phyloP scores from a whole-genome alignment of 23 tunicate species.

The Phallusia fumigata region DNA sequence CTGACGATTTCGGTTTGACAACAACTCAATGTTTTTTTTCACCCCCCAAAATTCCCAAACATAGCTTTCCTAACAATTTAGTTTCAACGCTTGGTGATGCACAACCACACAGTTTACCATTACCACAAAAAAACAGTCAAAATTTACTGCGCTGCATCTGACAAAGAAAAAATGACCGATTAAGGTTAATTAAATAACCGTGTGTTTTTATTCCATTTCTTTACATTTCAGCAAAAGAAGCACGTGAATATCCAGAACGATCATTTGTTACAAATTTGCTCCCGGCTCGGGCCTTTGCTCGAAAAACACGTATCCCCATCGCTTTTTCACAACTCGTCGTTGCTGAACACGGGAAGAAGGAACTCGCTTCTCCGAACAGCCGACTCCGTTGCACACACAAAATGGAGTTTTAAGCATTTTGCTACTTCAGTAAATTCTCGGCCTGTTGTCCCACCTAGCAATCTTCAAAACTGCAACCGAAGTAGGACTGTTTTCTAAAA shows the following conservation, averaged over 20 bases:
- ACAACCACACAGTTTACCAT: too few relatives aligned
- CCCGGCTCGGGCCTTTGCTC: not conserved
- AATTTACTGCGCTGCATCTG: not conserved
- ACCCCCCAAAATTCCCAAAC: too few relatives aligned
- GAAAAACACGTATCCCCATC: not conserved
- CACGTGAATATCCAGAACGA: not conserved
- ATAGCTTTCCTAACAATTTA: too few relatives aligned
- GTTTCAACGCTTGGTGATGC: too few relatives aligned
- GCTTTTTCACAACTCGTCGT: not conserved
- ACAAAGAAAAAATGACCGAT: not conserved
- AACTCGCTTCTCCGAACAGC: not conserved
- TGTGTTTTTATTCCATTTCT: too few relatives aligned
- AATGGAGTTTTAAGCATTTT: not conserved
- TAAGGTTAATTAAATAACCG: not conserved
- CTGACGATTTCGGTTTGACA: too few relatives aligned
- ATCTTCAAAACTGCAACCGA: not conserved
- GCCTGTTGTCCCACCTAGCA: not conserved
- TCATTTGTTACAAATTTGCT: not conserved
- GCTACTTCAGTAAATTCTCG: not conserved
- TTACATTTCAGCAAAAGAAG: constrained; percentile 2
- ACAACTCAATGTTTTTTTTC: too few relatives aligned
- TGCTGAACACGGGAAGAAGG: not conserved
- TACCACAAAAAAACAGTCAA: too few relatives aligned
- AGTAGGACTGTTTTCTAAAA: not conserved
- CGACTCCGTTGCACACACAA: not conserved